Conservation (phyloP, 1,140 invertebrate genomes). For the Lepidurus apus region DNA sequence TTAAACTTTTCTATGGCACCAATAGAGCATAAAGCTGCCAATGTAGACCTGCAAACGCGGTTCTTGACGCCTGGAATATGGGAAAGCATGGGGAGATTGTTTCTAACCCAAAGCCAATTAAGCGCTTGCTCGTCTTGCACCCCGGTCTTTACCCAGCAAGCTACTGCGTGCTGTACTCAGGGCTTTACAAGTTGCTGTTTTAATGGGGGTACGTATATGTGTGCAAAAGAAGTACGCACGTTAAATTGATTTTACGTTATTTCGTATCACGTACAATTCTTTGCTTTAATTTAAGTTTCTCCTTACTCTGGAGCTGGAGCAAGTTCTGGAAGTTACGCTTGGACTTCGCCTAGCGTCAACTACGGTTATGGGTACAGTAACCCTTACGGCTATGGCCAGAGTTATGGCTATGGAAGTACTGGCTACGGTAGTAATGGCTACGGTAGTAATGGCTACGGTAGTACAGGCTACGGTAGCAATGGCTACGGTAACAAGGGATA, state of each 20-base stretch:
- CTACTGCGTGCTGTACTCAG: constrained; percentile 15
- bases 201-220: background rate
- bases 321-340: background rate
- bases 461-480: background rate
- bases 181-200: constrained; percentile 16
- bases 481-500: background rate
- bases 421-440: background rate
- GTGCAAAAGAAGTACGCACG: background rate
- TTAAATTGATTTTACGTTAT: background rate
- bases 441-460: background rate
- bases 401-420: background rate
- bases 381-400: background rate
- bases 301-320: background rate
- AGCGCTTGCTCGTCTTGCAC: constrained; percentile 14
- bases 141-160: constrained; percentile 1
- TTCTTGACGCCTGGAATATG: constrained; percentile 8
- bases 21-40: background rate
- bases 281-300: background rate
- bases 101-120: constrained; percentile 27
- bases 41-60: constrained; percentile 4
- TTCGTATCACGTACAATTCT: background rate
- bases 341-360: background rate
- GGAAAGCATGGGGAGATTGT: constrained; percentile 29
- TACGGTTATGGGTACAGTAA: constrained; percentile 5
- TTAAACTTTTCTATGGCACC: background rate